Base-by-base conservation (phyloP, 2,888 invertebrate genomes). In the Morpho achilles region DNA sequence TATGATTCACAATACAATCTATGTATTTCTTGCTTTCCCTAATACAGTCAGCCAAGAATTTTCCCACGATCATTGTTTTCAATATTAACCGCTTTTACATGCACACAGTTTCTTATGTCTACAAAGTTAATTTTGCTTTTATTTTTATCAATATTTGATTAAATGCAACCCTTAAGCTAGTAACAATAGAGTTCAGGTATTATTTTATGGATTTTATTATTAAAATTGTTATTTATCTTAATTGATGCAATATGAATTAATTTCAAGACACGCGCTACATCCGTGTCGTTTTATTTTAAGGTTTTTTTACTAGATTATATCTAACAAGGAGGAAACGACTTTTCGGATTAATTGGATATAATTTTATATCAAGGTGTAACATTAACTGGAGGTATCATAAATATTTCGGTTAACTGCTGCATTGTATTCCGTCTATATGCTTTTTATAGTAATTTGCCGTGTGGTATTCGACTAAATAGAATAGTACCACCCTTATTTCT, bases 31-130 rank as follows among this genome's bases (percentile, higher is more conserved):
- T 76, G 76, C 77, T 80, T 77, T 78, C 76, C 67, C 71, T 64
- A 64, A 65, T 79, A 85, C 84, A 80, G 82, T 87, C 82, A 84
- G 7, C 56, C 59, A 69, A 73, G 67, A 67, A 77, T 80, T 78
- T 84, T 87, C 87, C 84, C 87, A 87, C 86, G 86, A 71, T 79
- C 76, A 81, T 81, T 80, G 76, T 80, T 72, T 78, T 69, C 62
- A 74, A 72, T 72, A 70, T 74, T 74, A 76, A 75, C 69, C 62
- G 64, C 67, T 62, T 63, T 63, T 67, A 67, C 69, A 71, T 68
- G 67, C 67, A 69, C 67, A 69, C 66, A 65, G 65, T 67, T 69
- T 66, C 65, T 65, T 67, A 50, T 53, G 50, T 61, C 47, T 45
- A 59, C 67, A 62, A 66, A 46, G 47, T 64, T 67, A 64, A 45